A percentile compares a stretch with the other conserved stretches of the same genome.
Evolutionary conservation across 2,888 invertebrate species (phyloP).

Genomic region (Bhutanitis thaidina): DNA sequence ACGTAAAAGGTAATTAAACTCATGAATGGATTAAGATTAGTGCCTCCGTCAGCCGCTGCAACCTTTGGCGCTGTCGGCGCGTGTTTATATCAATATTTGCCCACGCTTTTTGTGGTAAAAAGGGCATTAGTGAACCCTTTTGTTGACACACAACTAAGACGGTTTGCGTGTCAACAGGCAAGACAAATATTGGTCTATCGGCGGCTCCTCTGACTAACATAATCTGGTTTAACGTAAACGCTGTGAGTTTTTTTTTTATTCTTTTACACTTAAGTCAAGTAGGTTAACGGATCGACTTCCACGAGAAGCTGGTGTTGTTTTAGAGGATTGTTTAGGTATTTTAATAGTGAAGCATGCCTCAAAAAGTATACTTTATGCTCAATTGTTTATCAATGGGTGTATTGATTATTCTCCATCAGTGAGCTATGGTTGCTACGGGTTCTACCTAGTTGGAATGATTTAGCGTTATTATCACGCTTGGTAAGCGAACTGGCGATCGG

Average conservation of each 20-base stretch:
- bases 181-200: constrained; percentile 65
- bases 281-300: constrained; percentile 39
- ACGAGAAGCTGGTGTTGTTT: constrained; percentile 37
- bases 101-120: constrained; percentile 73
- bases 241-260: constrained; percentile 41
- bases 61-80: constrained; percentile 34
- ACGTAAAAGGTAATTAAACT: no score
- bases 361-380: constrained; percentile 2
- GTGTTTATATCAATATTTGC: constrained; percentile 61
- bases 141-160: constrained; percentile 72
- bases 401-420: no score
- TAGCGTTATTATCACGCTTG: no score
- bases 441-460: no score
- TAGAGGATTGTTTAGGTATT: constrained; percentile 9
- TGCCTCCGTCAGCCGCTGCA: constrained; percentile 19
- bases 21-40: not conserved
- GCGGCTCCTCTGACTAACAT: constrained; percentile 67
- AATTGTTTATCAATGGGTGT: not conserved
- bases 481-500: not conserved
- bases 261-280: constrained; percentile 48
- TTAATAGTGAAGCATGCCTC: not conserved
- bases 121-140: constrained; percentile 78
- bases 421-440: no score
- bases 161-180: constrained; percentile 74
- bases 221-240: constrained; percentile 51